A percentile compares a stretch with the other conserved stretches of the same genome.
phyloP scores from a whole-genome alignment of 2,113 vertebrate genomes.

The Myrmophylax atrothorax region DNA sequence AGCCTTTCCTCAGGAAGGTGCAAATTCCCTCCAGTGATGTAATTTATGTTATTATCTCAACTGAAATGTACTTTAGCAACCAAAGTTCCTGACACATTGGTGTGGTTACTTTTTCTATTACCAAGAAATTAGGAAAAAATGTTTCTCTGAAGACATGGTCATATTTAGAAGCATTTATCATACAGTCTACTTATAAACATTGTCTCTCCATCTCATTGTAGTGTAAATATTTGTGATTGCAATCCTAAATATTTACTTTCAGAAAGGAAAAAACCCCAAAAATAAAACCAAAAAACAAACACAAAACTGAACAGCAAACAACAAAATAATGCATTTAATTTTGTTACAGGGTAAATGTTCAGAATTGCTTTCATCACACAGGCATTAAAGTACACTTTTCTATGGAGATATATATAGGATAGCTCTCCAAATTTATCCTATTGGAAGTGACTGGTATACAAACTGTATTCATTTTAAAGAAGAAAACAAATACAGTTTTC shows the following conservation, averaged over 20 bases:
- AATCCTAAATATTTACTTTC: not conserved
- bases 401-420: not conserved
- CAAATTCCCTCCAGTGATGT: not conserved
- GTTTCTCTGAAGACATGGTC: not conserved
- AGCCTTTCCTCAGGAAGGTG: not conserved
- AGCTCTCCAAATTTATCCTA: not conserved
- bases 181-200: not conserved
- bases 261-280: not conserved
- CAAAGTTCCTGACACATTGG: not conserved
- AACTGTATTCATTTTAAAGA: not conserved
- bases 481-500: constrained; percentile 12
- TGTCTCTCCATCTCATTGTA: not conserved
- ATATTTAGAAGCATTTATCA: not conserved
- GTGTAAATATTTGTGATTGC: not conserved
- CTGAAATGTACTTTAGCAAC: not conserved
- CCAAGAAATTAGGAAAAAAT: not conserved
- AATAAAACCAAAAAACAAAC: fast-evolving
- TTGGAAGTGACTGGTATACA: not conserved
- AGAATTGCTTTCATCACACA: not conserved
- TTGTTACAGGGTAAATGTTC: not conserved
- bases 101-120: not conserved
- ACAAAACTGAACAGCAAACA: not conserved
- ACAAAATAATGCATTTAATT: not conserved
- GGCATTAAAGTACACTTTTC: not conserved
- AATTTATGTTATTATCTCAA: not conserved